These are phyloP conservation scores for Gisinianus flammeolus DNA, from an alignment of 2,888 invertebrate species.

Conservation along the genomic window DNA sequence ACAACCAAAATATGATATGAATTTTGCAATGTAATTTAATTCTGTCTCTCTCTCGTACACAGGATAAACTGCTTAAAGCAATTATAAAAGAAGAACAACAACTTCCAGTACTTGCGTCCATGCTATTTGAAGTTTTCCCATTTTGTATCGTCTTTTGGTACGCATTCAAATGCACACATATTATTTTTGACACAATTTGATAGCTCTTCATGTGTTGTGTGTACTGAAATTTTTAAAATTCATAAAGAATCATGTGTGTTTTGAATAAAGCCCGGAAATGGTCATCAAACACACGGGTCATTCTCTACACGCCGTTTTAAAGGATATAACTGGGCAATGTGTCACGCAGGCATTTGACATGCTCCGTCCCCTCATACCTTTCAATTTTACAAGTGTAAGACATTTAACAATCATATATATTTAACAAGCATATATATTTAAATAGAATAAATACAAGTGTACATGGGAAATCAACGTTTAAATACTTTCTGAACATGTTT, in stretches of 20 bases:
- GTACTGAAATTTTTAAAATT: neutral
- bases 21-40: too few relatives aligned
- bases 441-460: too few relatives aligned
- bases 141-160: constrained; percentile 97
- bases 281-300: constrained; percentile 87
- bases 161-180: constrained; percentile 59
- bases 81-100: constrained; percentile 89
- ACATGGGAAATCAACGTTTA: neutral
- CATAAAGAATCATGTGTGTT: neutral
- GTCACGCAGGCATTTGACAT: constrained; percentile 91
- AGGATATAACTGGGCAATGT: constrained; percentile 85
- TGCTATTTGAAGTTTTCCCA: constrained; percentile 95
- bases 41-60: constrained; percentile 22
- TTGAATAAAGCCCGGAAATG: constrained; percentile 76
- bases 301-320: constrained; percentile 85
- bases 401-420: neutral
- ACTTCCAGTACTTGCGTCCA: constrained; percentile 84
- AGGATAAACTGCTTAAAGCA: constrained; percentile 35
- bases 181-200: neutral
- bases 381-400: constrained; percentile 92
- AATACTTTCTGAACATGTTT: constrained; percentile 23
- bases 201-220: neutral
- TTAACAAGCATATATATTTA: neutral
- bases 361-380: constrained; percentile 88
- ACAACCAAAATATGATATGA: too few relatives aligned